Evolutionary conservation across 2,888 invertebrate species (phyloP), one percentile per base, ranked within the genome.

Genomic region (Aleiodes alternator): DNA sequence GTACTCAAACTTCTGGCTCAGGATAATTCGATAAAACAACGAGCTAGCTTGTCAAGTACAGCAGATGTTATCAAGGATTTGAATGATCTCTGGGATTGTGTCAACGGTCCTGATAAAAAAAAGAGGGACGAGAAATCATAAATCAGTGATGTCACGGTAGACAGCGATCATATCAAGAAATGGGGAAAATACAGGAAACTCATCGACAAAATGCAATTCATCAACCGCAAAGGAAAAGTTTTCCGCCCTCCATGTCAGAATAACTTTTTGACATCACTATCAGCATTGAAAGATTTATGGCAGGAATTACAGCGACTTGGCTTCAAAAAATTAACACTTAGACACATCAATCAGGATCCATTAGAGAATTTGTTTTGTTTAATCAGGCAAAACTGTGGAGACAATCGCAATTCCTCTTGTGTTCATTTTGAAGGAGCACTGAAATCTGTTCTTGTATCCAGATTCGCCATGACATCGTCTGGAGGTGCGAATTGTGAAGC

Each of bases 91-190:
- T 68, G 66, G 29, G 70, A 75, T 29, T 59, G 8, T 7, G 66
- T 75, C 14, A 75, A 75, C 31, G 69, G 75, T n/a, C 64, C 75
- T n/a, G n/a, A n/a, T n/a, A n/a, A 5, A 64, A 38, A 59, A 57
- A 2, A 55, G 61, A 55, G 14, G 59, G 8, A 23, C 31, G 23
- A 57, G 12, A 29, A n/a, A 31, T 59, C 56, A 4, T 6, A 43
- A 43, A 43, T 43, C 1, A 6, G 1, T 4, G 8, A 43, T 6
- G 43, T 7, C 3, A 43, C 43, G 7, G 1, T 43, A 43, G 43
- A 43, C 43, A 4, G 43, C 8, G 8, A 43, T 9, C 43, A 43
- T 7, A 43, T 43, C 8, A 1, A 4, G 9, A 6, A 43, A 7
- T 43, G 43, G 43, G 53, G 31, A 6, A 14, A 59, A 29, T 69